These are phyloP conservation scores for Seira musarum DNA, from an alignment of 2,888 invertebrate genomes.

Conservation along the genomic window DNA sequence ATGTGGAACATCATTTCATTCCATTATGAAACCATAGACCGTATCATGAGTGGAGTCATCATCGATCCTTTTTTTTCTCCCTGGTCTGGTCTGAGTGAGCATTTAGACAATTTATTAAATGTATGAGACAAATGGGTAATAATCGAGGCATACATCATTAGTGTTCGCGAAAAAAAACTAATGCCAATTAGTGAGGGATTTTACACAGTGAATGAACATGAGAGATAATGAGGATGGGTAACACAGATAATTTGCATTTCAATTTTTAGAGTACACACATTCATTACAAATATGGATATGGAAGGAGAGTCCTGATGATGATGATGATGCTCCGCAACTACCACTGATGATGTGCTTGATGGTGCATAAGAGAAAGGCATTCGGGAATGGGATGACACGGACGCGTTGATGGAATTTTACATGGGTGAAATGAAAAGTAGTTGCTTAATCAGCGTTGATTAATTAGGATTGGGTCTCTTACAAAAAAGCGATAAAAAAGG, in stretches of 20 bases:
- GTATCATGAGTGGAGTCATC: no score
- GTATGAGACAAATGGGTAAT: background rate
- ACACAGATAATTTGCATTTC: conserved; percentile 1
- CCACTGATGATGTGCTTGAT: no score
- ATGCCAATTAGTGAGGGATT: conserved; percentile 4
- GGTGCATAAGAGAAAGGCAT: conserved; percentile 3
- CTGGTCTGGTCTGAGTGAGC: no score
- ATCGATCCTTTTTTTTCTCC: no score
- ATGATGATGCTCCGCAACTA: background rate
- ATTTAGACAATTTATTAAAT: no score
- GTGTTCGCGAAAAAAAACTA: background rate
- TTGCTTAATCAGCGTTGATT: conserved; percentile 3
- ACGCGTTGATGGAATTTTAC: background rate
- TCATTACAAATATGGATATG: background rate
- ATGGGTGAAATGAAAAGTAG: conserved; percentile 5
- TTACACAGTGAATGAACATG: conserved; percentile 6
- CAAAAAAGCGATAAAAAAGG: background rate
- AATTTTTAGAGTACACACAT: background rate
- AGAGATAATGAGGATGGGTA: background rate
- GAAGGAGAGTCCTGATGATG: background rate
- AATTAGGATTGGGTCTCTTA: background rate
- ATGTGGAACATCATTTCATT: no score
- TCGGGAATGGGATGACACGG: background rate
- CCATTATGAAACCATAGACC: no score
- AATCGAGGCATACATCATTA: conserved; percentile 1